These are phyloP conservation scores for Porites rus DNA, from an alignment of 92 coral and sea anemone species.

Conservation along the genomic window DNA sequence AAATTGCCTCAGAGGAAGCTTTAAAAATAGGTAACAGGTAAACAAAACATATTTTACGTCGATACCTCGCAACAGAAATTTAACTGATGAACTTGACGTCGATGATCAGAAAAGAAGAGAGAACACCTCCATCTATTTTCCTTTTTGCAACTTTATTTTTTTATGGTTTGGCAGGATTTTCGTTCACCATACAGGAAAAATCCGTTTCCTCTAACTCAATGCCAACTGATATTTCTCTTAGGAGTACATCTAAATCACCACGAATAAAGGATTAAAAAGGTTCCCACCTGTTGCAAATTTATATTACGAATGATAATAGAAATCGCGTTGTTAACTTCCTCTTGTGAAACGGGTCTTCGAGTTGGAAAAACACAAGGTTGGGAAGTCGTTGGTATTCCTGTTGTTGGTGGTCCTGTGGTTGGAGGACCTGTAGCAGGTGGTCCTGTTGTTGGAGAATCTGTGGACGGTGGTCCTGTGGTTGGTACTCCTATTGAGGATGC, in stretches of 20 bases:
- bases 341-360: neutral
- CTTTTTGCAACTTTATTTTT: too few relatives aligned
- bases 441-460: neutral
- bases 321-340: slow-evolving; percentile 6
- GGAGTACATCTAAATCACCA: neutral
- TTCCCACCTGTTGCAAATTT: slow-evolving; percentile 3
- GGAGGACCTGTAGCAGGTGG: neutral
- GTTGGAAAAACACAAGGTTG: slow-evolving; percentile 4
- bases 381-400: neutral
- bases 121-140: too few relatives aligned
- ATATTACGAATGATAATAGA: slow-evolving; percentile 4
- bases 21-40: too few relatives aligned
- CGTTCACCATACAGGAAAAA: too few relatives aligned
- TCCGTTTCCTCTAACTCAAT: too few relatives aligned
- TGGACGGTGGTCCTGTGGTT: neutral
- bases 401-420: neutral
- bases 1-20: too few relatives aligned
- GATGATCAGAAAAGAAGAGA: too few relatives aligned
- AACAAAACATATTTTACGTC: too few relatives aligned
- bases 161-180: too few relatives aligned
- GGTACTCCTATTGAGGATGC: neutral
- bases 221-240: neutral
- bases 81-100: too few relatives aligned
- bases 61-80: too few relatives aligned
- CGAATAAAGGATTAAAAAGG: neutral